Percentiles rank a stretch among this genome's conserved stretches.
Conservation (phyloP, 2,113 vertebrate species). For the Proteles cristata region DNA sequence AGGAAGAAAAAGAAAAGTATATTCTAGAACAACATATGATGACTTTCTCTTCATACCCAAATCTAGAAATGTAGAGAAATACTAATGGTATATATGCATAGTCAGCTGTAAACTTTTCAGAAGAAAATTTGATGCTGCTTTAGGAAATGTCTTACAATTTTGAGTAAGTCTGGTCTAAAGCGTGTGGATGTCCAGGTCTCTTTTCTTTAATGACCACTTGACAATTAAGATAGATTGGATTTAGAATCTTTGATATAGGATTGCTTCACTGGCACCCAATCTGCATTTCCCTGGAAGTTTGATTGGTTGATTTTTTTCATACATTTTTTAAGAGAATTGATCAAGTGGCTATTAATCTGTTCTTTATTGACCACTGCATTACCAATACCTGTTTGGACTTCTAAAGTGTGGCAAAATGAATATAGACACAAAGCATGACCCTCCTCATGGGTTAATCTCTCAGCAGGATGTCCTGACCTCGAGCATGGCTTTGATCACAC, state of each 20-base stretch:
- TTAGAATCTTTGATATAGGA: not conserved
- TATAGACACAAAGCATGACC: not conserved
- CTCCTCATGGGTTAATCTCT: not conserved
- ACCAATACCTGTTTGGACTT: not conserved
- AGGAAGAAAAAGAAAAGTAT: not conserved
- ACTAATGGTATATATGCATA: not conserved
- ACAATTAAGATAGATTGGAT: not conserved
- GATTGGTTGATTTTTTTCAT: not conserved
- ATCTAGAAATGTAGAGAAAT: constrained; percentile 43
- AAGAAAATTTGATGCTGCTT: constrained; percentile 26
- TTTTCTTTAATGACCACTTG: not conserved
- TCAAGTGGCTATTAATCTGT: not conserved
- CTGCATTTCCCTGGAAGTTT: not conserved
- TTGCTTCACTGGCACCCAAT: not conserved
- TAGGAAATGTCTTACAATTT: not conserved
- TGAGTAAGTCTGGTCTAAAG: not conserved
- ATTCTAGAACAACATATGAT: not conserved
- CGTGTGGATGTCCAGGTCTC: not conserved
- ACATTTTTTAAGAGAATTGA: not conserved
- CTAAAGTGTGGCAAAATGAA: not conserved
- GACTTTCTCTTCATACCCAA: constrained; percentile 10
- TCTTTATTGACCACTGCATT: not conserved
- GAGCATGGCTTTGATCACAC: not conserved
- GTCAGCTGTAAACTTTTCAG: not conserved
- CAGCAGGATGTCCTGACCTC: not conserved